Conservation (phyloP, 2,113 vertebrate genomes). For the Polypterus bichir region DNA sequence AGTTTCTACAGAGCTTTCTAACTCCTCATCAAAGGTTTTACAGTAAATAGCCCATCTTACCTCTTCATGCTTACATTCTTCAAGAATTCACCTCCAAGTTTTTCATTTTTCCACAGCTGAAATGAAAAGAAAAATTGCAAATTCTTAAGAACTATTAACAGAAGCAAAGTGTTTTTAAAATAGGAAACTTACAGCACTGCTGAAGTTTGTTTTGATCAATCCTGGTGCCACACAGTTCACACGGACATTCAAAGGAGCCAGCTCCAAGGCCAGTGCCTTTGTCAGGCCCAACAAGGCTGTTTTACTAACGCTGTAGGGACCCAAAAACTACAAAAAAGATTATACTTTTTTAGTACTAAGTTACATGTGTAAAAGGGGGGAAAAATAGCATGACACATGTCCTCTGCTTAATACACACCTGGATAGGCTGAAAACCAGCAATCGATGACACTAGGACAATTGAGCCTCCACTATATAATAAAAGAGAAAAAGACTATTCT, state of each 20-base stretch:
- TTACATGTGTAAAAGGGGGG: no score
- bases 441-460: slow-evolving; percentile 68
- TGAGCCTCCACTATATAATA: slow-evolving; percentile 55
- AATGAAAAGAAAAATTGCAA: neutral
- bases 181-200: slow-evolving; percentile 24
- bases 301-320: slow-evolving; percentile 44
- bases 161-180: no score
- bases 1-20: no score
- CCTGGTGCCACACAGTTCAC: slow-evolving; percentile 45
- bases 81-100: neutral
- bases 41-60: slow-evolving; percentile 15
- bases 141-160: neutral
- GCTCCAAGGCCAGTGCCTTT: slow-evolving; percentile 32
- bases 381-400: no score
- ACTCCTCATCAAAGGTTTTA: no score
- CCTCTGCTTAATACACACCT: slow-evolving; percentile 33
- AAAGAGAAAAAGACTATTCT: neutral
- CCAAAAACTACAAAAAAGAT: slow-evolving; percentile 22
- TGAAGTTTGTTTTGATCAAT: slow-evolving; percentile 42
- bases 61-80: slow-evolving; percentile 16
- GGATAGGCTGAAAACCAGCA: slow-evolving; percentile 53
- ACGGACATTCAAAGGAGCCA: slow-evolving; percentile 29
- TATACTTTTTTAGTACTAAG: no score
- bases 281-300: slow-evolving; percentile 42
- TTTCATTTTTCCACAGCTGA: slow-evolving; percentile 29